phyloP scores from a whole-genome alignment of 2,113 vertebrate species.

The Elaphurus davidianus region DNA sequence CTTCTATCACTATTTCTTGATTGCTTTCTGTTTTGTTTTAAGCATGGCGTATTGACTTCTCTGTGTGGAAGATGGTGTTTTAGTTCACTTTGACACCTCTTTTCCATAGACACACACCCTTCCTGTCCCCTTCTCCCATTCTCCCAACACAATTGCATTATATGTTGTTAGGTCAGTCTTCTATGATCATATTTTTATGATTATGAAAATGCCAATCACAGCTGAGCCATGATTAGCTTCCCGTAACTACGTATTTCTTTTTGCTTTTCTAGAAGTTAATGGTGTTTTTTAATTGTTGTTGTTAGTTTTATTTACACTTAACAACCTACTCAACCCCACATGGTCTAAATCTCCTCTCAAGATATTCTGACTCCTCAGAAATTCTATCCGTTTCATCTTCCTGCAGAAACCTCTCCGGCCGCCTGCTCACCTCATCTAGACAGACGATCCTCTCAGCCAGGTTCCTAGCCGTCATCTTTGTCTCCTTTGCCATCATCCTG shows the following conservation, averaged over 20 bases:
- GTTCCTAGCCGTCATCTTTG: too few species aligned
- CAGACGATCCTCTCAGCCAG: not conserved
- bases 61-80: not conserved
- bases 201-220: not conserved
- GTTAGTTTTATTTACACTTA: not conserved
- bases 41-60: not conserved
- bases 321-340: not conserved
- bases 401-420: not conserved
- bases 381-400: not conserved
- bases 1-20: not conserved
- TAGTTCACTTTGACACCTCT: not conserved
- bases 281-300: not conserved
- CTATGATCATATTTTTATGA: not conserved
- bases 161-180: not conserved
- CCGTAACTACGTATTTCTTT: not conserved
- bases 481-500: not conserved
- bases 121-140: not conserved
- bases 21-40: not conserved
- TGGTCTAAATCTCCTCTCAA: not conserved
- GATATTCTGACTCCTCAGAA: not conserved
- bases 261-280: not conserved
- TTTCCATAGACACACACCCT: not conserved
- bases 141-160: not conserved
- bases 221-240: not conserved
- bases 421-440: not conserved